These are phyloP conservation scores for Germaria angustata DNA, from an alignment of 2,888 invertebrate species.

Conservation along the genomic window DNA sequence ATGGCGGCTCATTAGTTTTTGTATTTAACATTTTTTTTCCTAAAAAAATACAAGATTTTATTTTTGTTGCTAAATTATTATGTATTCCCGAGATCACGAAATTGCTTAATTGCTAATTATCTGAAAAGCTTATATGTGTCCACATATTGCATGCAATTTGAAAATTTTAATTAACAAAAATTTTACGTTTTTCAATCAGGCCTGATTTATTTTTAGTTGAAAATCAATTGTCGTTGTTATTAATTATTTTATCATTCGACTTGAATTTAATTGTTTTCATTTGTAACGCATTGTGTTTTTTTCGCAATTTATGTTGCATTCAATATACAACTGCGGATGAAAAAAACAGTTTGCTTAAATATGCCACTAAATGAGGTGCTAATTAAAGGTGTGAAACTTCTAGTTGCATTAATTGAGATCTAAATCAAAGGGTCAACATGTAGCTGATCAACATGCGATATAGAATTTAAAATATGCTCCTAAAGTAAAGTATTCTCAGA, in stretches of 20 bases:
- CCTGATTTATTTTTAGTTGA: not conserved
- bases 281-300: not conserved
- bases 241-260: not conserved
- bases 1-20: constrained; percentile 66
- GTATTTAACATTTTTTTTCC: constrained; percentile 40
- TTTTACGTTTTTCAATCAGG: constrained; percentile 22
- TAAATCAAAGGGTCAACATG: too few species aligned
- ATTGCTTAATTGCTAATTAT: constrained; percentile 65
- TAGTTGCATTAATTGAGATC: too few species aligned
- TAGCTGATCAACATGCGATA: too few species aligned
- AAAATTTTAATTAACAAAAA: constrained; percentile 55
- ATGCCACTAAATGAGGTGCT: not conserved
- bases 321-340: too few species aligned
- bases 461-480: too few species aligned
- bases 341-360: not conserved
- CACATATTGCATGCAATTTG: constrained; percentile 28
- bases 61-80: constrained; percentile 19
- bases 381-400: not conserved
- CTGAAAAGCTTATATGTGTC: constrained; percentile 25
- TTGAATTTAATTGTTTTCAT: not conserved
- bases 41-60: not conserved
- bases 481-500: too few species aligned
- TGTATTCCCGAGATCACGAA: constrained; percentile 63
- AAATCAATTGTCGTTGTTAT: constrained; percentile 13
- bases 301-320: too few species aligned